Evolutionary conservation across 30 jellyfish, hydroid and myxozoan genomes (phyloP).

Genomic region (Cassiopea andromeda): DNA sequence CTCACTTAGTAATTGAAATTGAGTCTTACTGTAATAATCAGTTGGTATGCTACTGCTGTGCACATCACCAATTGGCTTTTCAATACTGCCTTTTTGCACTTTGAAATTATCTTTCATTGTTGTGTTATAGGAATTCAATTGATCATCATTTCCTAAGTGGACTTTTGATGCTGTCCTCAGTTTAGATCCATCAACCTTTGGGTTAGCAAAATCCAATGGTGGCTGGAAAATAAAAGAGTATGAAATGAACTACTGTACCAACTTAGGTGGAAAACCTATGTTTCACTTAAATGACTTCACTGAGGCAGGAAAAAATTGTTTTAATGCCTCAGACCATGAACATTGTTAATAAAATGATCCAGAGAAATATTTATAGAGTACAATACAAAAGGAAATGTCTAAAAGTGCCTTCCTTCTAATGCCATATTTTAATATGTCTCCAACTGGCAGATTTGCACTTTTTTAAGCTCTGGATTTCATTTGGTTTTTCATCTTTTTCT

Average conservation of each 20-base stretch:
- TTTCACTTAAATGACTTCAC: too few species aligned
- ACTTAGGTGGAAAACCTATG: too few species aligned
- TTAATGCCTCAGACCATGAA: too few species aligned
- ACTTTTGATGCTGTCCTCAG: slow-evolving; percentile 77
- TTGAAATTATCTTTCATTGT: slow-evolving; percentile 67
- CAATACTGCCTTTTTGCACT: not conserved
- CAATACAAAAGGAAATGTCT: too few species aligned
- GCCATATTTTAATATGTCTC: too few species aligned
- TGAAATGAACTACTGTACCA: not conserved
- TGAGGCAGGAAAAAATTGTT: too few species aligned
- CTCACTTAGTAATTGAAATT: not conserved
- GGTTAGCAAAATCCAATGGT: slow-evolving; percentile 60
- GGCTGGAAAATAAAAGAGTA: slow-evolving; percentile 51
- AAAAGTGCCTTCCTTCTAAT: too few species aligned
- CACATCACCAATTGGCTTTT: slow-evolving; percentile 50
- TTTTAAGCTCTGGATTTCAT: too few species aligned
- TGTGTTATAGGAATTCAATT: slow-evolving; percentile 57
- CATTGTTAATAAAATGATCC: too few species aligned
- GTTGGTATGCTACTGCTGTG: slow-evolving; percentile 73
- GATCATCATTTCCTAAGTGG: slow-evolving; percentile 69
- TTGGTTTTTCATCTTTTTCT: too few species aligned
- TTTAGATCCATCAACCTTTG: slow-evolving; percentile 69
- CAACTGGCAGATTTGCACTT: too few species aligned
- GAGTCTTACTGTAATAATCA: slow-evolving; percentile 64
- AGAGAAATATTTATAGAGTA: too few species aligned